Base-by-base conservation (phyloP, 1,140 invertebrate species). In the Anastrepha obliqua region DNA sequence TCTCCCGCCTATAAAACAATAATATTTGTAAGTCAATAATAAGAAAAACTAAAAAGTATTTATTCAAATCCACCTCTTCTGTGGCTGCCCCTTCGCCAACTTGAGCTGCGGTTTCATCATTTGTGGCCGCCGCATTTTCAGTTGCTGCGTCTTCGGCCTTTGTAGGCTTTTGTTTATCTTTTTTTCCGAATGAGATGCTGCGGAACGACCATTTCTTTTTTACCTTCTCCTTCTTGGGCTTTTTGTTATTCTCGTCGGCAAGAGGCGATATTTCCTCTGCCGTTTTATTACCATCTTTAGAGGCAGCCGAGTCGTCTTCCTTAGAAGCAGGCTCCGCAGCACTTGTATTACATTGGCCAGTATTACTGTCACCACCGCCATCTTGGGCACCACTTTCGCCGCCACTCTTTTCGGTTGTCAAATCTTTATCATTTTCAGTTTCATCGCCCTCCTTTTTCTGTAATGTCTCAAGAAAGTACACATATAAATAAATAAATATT, bases 181-280 rank as follows among this genome's bases (percentile, higher is more conserved):
- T 97, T 93, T 96, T 96, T 91, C 96, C 96, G 93, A 97, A 97
- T 90, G 96, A 97, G 93, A 97, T 96, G 90, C 95, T 96, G 91
- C 97, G 95, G 94, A 97, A 96, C 89, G 96, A 97, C 96, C 96
- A 97, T 94, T 97, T 97, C 95, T 97, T 97, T 94, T 97, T 97
- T 87, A 96, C 95, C 94, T 96, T 96, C 89, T 97, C 96, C 92
- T 97, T 97, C 94, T 97, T 97, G 90, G 96, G 95, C 90, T 95
- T 94, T 93, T 96, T 96, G 93, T 96, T 90, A 91, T 93, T 95
- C 47, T 96, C 96, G 89, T 96, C 95, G 20, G 95, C 94, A 11
- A 92, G 87, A 7, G 91, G 91, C 39, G 91, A 91, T 39, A 92
- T 92, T 64, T 96, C 95, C 85, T 95, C 95, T 11, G 94, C 93